Conservation (phyloP, 2,888 invertebrate genomes). For the Conus canariensis region DNA sequence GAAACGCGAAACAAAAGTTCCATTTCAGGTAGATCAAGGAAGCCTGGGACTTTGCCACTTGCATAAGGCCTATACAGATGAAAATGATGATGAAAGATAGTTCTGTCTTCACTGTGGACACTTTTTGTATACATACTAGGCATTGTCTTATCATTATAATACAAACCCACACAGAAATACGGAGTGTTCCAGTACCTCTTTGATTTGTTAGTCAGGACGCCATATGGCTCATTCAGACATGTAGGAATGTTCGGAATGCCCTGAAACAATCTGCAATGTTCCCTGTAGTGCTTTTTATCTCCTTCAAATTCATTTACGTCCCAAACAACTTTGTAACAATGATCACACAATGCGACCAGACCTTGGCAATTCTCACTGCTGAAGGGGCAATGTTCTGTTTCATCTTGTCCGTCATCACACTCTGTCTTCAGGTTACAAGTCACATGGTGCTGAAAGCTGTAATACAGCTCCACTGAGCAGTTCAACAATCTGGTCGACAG, state of each 20-base stretch:
- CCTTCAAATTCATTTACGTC: not conserved
- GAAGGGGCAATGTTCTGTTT: slow-evolving; percentile 5
- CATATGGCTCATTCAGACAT: not conserved
- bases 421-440: slow-evolving; percentile 4
- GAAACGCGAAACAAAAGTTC: no score
- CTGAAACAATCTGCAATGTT: not conserved
- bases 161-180: no score
- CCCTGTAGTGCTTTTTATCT: not conserved
- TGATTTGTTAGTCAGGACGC: not conserved
- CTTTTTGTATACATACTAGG: not conserved
- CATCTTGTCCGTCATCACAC: not conserved
- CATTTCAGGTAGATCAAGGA: no score
- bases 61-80: not conserved
- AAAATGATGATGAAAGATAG: not conserved
- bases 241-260: not conserved
- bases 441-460: not conserved
- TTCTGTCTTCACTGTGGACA: not conserved
- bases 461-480: not conserved
- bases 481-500: not conserved
- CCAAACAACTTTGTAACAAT: not conserved
- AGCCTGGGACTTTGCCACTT: no score
- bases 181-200: not conserved
- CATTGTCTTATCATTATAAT: not conserved
- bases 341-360: not conserved
- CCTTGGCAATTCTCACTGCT: not conserved